Evolutionary conservation across 2,888 invertebrate species (phyloP).

Genomic region (Lamproptera curius): DNA sequence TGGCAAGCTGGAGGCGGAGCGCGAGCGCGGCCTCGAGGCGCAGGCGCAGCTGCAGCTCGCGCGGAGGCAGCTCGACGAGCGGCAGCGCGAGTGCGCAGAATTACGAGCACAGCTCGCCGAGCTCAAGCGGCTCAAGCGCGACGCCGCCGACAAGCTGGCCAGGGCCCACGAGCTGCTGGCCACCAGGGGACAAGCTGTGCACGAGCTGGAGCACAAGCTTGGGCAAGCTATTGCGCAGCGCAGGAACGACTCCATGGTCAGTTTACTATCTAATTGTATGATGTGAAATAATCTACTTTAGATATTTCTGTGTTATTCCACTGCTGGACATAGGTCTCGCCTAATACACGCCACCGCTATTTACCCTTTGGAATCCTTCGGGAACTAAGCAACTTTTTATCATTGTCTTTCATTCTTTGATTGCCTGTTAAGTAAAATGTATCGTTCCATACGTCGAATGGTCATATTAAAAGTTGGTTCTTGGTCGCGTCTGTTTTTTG

Average conservation of each 20-base stretch:
- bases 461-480: no score
- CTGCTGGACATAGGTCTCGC: no score
- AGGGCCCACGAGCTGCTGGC: constrained; percentile 50
- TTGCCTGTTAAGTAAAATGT: no score
- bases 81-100: constrained; percentile 28
- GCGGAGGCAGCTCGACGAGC: constrained; percentile 49
- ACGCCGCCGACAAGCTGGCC: constrained; percentile 52
- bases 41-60: constrained; percentile 59
- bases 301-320: no score
- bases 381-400: no score
- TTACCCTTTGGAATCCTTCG: no score
- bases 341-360: no score
- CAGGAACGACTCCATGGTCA: constrained; percentile 45
- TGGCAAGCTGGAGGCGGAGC: constrained; percentile 73
- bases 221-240: constrained; percentile 31
- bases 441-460: no score
- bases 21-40: constrained; percentile 61
- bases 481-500: neutral
- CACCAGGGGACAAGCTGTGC: constrained; percentile 60
- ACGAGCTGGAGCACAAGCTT: constrained; percentile 66
- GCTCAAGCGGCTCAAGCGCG: constrained; percentile 59
- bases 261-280: no score
- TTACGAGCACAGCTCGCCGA: constrained; percentile 58
- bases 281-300: no score
- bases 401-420: no score